Conservation (phyloP, 2,888 invertebrate species). For the Leptinotarsa haldemani region DNA sequence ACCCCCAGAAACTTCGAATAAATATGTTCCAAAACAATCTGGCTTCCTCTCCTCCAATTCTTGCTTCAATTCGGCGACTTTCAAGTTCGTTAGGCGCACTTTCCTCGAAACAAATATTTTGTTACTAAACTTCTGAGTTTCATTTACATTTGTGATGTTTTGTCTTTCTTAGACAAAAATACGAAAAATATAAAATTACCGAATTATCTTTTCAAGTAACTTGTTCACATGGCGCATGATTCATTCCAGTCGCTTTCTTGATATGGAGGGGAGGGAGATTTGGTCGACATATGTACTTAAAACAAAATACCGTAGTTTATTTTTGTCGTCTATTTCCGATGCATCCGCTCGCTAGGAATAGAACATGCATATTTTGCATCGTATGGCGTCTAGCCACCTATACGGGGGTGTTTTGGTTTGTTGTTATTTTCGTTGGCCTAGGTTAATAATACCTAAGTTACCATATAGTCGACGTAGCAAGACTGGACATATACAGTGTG, state of each 20-base stretch:
- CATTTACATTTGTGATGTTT: no score
- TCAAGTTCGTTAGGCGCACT: no score
- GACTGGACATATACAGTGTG: no score
- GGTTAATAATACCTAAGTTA: neutral
- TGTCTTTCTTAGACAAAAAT: no score
- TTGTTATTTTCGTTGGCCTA: conserved; percentile 11
- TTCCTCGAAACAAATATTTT: no score
- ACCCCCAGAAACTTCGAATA: no score
- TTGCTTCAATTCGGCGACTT: no score
- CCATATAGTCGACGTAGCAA: neutral
- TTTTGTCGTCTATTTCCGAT: conserved; percentile 42
- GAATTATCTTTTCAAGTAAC: neutral
- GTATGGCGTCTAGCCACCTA: conserved; percentile 40
- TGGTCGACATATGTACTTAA: conserved; percentile 13
- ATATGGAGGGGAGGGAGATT: neutral
- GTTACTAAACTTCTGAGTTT: no score
- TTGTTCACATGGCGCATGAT: neutral
- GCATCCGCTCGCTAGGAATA: conserved; percentile 41
- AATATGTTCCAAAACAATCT: no score
- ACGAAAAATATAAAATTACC: no score
- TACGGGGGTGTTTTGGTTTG: conserved; percentile 27
- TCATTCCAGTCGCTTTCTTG: neutral
- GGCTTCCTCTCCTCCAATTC: no score
- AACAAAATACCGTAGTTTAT: conserved; percentile 30
- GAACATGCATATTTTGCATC: conserved; percentile 46